phyloP scores from a whole-genome alignment of 2,113 vertebrate species.

The Platycercus adscitus region DNA sequence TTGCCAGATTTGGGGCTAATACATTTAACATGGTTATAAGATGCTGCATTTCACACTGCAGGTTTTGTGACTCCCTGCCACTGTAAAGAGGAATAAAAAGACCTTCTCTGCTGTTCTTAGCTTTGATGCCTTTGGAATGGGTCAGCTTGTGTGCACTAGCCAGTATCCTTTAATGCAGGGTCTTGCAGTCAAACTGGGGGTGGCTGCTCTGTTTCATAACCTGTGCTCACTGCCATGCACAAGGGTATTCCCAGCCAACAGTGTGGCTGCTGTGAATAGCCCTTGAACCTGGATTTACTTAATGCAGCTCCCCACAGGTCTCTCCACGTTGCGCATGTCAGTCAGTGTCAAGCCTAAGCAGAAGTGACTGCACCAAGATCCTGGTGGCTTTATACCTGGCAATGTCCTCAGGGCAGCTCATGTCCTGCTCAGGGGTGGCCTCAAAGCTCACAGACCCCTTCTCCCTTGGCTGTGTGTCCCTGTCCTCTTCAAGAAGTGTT shows the following conservation, averaged over 20 bases:
- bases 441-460: not conserved
- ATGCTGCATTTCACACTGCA: not conserved
- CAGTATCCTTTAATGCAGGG: not conserved
- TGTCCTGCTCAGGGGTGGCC: not conserved
- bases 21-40: not conserved
- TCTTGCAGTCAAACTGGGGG: rapidly evolving
- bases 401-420: rapidly evolving
- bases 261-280: not conserved
- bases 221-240: not conserved
- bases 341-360: not conserved
- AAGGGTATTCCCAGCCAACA: not conserved
- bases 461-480: not conserved
- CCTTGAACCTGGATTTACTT: not conserved
- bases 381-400: not conserved
- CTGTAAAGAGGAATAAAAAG: not conserved
- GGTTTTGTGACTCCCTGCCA: not conserved
- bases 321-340: not conserved
- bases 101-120: not conserved
- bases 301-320: not conserved
- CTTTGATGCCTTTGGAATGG: not conserved
- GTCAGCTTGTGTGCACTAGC: not conserved
- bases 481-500: not conserved
- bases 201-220: not conserved
- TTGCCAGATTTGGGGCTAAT: not conserved
- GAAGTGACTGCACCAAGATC: not conserved